A percentile compares a stretch with the other conserved stretches of the same genome.
Conservation (phyloP, 1,140 invertebrate genomes). For the Dendrolimus punctatus region DNA sequence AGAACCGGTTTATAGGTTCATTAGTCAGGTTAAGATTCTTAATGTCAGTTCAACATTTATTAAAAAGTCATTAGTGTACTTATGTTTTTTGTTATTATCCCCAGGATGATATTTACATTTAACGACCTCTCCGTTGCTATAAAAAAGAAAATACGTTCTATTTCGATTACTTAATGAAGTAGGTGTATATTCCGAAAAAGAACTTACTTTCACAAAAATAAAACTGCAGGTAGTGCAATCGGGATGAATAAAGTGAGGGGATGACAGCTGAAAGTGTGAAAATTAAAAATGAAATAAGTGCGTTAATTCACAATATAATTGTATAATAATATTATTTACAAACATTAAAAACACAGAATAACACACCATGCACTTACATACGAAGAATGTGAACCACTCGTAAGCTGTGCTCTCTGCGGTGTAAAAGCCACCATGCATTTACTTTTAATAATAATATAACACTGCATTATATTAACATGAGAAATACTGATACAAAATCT, state of each 20-base stretch:
- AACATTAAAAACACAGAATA: constrained; percentile 50
- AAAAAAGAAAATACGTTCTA: too few species aligned
- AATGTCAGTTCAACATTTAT: too few species aligned
- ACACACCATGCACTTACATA: constrained; percentile 69
- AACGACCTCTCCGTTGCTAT: too few species aligned
- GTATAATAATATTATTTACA: constrained; percentile 64
- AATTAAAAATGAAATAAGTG: constrained; percentile 71
- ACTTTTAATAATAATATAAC: constrained; percentile 28
- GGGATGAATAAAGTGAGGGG: constrained; percentile 33
- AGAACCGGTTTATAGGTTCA: too few species aligned
- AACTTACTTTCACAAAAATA: too few species aligned
- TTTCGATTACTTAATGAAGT: too few species aligned
- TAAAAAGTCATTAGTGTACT: too few species aligned
- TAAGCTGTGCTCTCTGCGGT: constrained; percentile 60
- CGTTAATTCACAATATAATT: constrained; percentile 56
- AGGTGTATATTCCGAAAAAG: too few species aligned
- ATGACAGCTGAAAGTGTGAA: constrained; percentile 49
- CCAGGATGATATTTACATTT: too few species aligned
- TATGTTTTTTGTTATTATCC: too few species aligned
- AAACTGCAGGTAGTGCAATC: too few species aligned
- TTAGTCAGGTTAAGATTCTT: too few species aligned
- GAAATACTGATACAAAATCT: constrained; percentile 1
- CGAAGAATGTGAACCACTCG: constrained; percentile 41
- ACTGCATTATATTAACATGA: constrained; percentile 10
- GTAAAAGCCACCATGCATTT: constrained; percentile 61